phyloP scores from a whole-genome alignment of 2,888 invertebrate species.

The Ecliptopera silaceata region DNA sequence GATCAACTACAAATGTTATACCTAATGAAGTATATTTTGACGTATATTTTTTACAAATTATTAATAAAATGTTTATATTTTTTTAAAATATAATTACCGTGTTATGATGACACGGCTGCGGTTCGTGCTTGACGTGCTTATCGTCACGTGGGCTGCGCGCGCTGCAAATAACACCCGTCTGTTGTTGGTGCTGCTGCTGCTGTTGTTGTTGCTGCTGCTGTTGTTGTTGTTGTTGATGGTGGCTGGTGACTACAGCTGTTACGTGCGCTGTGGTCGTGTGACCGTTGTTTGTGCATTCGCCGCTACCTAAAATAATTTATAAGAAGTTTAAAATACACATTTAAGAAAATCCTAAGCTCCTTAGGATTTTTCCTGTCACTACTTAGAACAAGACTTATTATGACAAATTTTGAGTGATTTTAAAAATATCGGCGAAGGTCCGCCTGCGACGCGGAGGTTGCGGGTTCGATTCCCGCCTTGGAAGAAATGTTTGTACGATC shows the following conservation, averaged over 20 bases:
- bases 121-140: constrained; percentile 76
- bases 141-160: constrained; percentile 73
- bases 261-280: constrained; percentile 28
- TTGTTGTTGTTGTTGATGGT: constrained; percentile 8
- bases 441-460: too few species aligned
- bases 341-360: too few species aligned
- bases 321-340: neutral
- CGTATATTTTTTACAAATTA: too few species aligned
- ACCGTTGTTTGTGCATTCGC: constrained; percentile 43
- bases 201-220: neutral
- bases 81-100: constrained; percentile 27
- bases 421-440: too few species aligned
- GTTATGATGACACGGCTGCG: constrained; percentile 52
- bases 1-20: too few species aligned
- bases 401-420: too few species aligned
- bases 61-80: too few species aligned
- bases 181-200: constrained; percentile 32
- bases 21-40: too few species aligned
- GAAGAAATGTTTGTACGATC: too few species aligned
- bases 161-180: constrained; percentile 63
- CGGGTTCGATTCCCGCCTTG: too few species aligned
- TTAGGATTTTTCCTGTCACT: too few species aligned
- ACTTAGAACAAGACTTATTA: too few species aligned
- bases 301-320: constrained; percentile 43
- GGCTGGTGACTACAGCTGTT: constrained; percentile 7